A percentile compares a stretch with the other conserved stretches of the same genome.
These are phyloP conservation scores for Clivina fossor DNA, from an alignment of 2,888 invertebrate genomes.

Conservation along the genomic window DNA sequence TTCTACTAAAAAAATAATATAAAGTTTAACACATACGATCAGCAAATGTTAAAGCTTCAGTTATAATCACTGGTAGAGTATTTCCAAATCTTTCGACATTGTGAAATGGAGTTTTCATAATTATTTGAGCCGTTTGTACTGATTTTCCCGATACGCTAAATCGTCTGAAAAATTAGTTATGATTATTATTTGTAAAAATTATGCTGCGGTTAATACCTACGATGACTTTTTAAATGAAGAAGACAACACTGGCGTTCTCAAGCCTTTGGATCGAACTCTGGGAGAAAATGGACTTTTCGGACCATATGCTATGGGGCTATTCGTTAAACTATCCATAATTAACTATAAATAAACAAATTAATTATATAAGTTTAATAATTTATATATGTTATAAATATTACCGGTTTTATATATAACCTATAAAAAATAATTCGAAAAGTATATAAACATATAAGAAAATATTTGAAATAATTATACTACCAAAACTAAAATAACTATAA, in stretches of 20 bases:
- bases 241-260: slow-evolving; percentile 43
- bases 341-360: slow-evolving; percentile 1
- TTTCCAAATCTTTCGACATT: slow-evolving; percentile 79
- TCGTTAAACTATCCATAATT: slow-evolving; percentile 42
- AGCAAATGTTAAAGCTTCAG: slow-evolving; percentile 82
- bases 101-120: slow-evolving; percentile 73
- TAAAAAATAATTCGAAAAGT: background rate
- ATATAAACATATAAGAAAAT: background rate
- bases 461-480: background rate
- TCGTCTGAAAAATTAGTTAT: slow-evolving; percentile 54
- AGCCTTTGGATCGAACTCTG: slow-evolving; percentile 45
- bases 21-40: slow-evolving; percentile 61
- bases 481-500: background rate
- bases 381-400: background rate
- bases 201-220: slow-evolving; percentile 44
- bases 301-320: slow-evolving; percentile 38
- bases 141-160: slow-evolving; percentile 63
- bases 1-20: background rate
- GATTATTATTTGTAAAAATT: slow-evolving; percentile 5
- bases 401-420: slow-evolving; percentile 13
- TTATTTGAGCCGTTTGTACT: slow-evolving; percentile 70
- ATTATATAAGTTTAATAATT: background rate
- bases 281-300: slow-evolving; percentile 47
- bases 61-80: slow-evolving; percentile 82
- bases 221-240: slow-evolving; percentile 49